Conservation (phyloP, 2,888 invertebrate genomes). For the Epistrophe grossulariae region DNA sequence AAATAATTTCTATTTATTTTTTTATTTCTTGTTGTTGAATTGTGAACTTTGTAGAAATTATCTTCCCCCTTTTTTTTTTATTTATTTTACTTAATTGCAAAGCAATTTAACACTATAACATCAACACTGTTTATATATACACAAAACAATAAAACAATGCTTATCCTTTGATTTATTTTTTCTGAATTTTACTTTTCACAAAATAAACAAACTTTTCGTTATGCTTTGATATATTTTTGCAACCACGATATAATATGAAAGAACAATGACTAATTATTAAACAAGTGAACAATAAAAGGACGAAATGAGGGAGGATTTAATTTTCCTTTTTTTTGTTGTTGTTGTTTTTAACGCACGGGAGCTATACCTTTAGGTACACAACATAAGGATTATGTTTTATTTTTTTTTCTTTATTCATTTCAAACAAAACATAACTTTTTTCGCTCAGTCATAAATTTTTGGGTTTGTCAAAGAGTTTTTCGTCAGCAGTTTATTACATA, state of each 20-base stretch:
- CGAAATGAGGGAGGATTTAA: not conserved
- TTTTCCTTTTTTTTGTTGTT: not conserved
- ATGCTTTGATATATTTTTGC: slow-evolving; percentile 27
- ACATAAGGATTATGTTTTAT: not conserved
- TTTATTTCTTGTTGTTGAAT: not conserved
- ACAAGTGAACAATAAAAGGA: slow-evolving; percentile 3
- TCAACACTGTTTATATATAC: slow-evolving; percentile 30
- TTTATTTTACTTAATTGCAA: slow-evolving; percentile 37
- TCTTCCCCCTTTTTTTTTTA: not conserved
- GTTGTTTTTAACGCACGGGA: not conserved
- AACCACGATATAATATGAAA: not conserved
- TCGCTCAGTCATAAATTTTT: slow-evolving; percentile 39
- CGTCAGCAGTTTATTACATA: slow-evolving; percentile 42
- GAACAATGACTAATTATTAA: slow-evolving; percentile 35
- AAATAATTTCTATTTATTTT: not conserved
- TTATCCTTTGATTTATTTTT: slow-evolving; percentile 42
- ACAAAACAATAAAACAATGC: not conserved
- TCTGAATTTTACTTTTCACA: slow-evolving; percentile 11
- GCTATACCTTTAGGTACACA: not conserved
- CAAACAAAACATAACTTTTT: slow-evolving; percentile 35
- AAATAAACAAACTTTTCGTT: slow-evolving; percentile 11
- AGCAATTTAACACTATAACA: slow-evolving; percentile 49
- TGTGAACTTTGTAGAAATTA: slow-evolving; percentile 15
- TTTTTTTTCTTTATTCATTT: slow-evolving; percentile 13
- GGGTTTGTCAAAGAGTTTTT: slow-evolving; percentile 52